Percentiles rank a stretch among this genome's conserved stretches.
Conservation (phyloP, 53 echinoderm and acorn worm species). For the Echinometra lucunter region DNA sequence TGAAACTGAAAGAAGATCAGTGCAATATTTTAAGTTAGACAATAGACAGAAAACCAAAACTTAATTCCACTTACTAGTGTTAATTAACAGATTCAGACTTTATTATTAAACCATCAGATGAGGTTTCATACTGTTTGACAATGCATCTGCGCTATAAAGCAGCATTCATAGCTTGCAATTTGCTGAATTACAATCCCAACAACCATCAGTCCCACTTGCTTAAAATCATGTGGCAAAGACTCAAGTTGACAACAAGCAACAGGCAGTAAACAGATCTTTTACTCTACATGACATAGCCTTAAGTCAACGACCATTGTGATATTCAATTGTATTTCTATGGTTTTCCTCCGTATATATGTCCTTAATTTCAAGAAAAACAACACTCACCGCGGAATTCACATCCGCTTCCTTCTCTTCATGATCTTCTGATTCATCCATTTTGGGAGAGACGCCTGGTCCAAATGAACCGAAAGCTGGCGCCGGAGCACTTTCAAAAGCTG, state of each 20-base stretch:
- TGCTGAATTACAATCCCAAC: not conserved
- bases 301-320: not conserved
- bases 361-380: not conserved
- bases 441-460: not conserved
- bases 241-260: not conserved
- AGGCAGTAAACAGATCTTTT: not conserved
- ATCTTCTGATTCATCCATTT: slow-evolving; percentile 54
- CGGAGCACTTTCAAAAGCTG: not conserved
- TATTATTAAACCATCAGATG: too few species aligned
- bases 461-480: not conserved
- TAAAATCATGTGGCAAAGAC: not conserved
- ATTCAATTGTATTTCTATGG: not conserved
- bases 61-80: too few species aligned
- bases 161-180: not conserved
- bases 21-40: too few species aligned
- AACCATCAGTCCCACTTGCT: slow-evolving; percentile 19
- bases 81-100: too few species aligned
- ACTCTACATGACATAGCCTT: not conserved
- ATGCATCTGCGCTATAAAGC: not conserved
- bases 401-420: slow-evolving; percentile 3
- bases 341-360: not conserved
- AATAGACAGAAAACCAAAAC: too few species aligned
- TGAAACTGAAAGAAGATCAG: too few species aligned
- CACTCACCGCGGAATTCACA: not conserved
- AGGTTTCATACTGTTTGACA: too few species aligned